Percentiles rank a stretch among this genome's conserved stretches.
Conservation (phyloP, 2,797 vertebrate species). For the Gobionotothen gibberifrons region DNA sequence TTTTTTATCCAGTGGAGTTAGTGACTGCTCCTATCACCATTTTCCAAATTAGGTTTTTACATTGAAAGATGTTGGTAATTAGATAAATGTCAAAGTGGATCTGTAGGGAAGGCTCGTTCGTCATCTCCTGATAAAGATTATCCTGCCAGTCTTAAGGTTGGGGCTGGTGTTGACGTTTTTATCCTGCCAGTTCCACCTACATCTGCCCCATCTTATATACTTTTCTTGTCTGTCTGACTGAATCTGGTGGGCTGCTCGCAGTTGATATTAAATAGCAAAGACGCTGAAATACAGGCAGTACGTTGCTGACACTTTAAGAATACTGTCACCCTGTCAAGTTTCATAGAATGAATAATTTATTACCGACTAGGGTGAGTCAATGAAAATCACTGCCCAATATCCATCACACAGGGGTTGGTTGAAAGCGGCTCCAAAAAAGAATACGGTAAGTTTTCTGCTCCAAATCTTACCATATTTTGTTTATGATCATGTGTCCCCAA, state of each 20-base stretch:
- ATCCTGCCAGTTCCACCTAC: constrained; percentile 39
- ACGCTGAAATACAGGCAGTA: constrained; percentile 47
- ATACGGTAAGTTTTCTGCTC: not conserved
- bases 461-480: not conserved
- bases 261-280: constrained; percentile 59
- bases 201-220: constrained; percentile 48
- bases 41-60: constrained; percentile 26
- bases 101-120: constrained; percentile 16
- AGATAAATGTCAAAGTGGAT: constrained; percentile 33
- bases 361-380: not conserved
- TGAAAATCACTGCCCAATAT: constrained; percentile 1
- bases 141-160: constrained; percentile 34
- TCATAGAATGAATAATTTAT: not conserved
- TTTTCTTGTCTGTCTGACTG: constrained; percentile 31
- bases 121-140: constrained; percentile 46
- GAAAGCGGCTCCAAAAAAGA: not conserved
- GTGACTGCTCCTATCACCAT: not conserved
- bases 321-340: constrained; percentile 49
- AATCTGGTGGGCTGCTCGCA: constrained; percentile 22
- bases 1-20: not conserved
- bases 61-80: constrained; percentile 27
- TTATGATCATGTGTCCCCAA: not conserved
- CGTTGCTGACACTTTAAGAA: constrained; percentile 35
- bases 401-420: not conserved
- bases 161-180: constrained; percentile 45